Evolutionary conservation across 2,888 invertebrate genomes (phyloP).

Genomic region (Leptogaster cylindrica): DNA sequence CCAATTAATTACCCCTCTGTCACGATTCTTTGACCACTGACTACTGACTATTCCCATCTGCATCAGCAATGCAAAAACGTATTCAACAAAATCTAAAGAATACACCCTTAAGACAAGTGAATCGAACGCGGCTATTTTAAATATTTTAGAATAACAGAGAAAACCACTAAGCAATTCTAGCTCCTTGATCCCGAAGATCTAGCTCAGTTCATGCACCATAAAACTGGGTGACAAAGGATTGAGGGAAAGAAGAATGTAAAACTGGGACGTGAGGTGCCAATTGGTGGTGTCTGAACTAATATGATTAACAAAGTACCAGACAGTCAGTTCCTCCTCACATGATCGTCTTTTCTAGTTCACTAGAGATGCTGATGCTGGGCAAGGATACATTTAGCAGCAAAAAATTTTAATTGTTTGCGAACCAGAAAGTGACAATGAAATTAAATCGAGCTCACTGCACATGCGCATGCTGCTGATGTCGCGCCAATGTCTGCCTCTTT

Average conservation of each 20-base stretch:
- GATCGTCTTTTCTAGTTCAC: neutral
- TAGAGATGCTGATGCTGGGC: neutral
- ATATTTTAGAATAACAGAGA: slow-evolving; percentile 15
- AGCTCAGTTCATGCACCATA: neutral
- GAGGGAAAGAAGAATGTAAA: slow-evolving; percentile 3
- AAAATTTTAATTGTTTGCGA: slow-evolving; percentile 10
- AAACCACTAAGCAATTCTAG: slow-evolving; percentile 15
- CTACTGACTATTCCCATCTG: slow-evolving; percentile 8
- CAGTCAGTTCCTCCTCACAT: too few relatives aligned
- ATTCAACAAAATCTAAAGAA: neutral
- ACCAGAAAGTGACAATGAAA: slow-evolving; percentile 24
- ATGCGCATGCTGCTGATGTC: slow-evolving; percentile 26
- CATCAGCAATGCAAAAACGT: slow-evolving; percentile 16
- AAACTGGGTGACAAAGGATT: slow-evolving; percentile 11
- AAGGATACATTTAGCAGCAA: too few relatives aligned
- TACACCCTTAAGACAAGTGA: slow-evolving; percentile 23
- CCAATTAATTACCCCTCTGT: slow-evolving; percentile 17
- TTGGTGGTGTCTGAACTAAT: neutral
- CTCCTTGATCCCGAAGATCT: neutral
- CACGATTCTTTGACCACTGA: slow-evolving; percentile 8
- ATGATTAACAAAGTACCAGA: neutral
- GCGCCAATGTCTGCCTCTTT: slow-evolving; percentile 11
- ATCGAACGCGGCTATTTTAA: slow-evolving; percentile 17
- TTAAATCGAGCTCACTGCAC: slow-evolving; percentile 25
- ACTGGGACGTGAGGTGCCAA: neutral